Percentiles rank a stretch among this genome's conserved stretches.
Evolutionary conservation across 2,797 vertebrate species (phyloP).

Genomic region (Myotis planiceps): DNA sequence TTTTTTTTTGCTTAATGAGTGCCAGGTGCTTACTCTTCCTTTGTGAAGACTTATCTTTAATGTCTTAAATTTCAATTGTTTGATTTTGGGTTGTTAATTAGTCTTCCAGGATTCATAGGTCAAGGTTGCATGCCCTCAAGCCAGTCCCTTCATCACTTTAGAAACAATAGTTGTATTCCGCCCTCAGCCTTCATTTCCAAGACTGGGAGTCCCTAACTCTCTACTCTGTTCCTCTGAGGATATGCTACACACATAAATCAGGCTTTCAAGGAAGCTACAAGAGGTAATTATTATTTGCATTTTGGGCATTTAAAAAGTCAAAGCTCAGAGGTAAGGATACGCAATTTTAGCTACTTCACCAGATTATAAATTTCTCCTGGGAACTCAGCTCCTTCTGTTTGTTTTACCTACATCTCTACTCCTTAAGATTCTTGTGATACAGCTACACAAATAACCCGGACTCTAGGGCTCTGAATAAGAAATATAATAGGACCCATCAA

Average conservation of each 20-base stretch:
- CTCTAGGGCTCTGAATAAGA: slow-evolving; percentile 32
- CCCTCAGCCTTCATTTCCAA: slow-evolving; percentile 61
- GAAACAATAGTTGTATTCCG: slow-evolving; percentile 30
- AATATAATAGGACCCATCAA: neutral
- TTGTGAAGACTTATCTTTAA: slow-evolving; percentile 59
- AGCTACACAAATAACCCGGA: slow-evolving; percentile 37
- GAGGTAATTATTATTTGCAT: slow-evolving; percentile 81
- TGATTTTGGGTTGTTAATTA: slow-evolving; percentile 68
- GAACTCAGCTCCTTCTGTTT: slow-evolving; percentile 67
- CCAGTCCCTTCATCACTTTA: neutral
- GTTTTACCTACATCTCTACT: slow-evolving; percentile 65
- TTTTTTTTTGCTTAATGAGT: neutral
- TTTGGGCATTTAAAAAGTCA: slow-evolving; percentile 80
- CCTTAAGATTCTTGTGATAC: slow-evolving; percentile 55
- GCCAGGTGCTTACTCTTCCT: slow-evolving; percentile 25
- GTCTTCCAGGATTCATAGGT: slow-evolving; percentile 72
- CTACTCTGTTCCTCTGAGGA: slow-evolving; percentile 63
- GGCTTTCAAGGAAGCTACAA: slow-evolving; percentile 71
- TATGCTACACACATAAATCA: slow-evolving; percentile 71
- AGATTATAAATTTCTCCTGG: slow-evolving; percentile 72
- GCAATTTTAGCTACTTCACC: slow-evolving; percentile 72
- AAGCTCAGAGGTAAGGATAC: slow-evolving; percentile 77
- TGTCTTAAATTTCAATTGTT: slow-evolving; percentile 54
- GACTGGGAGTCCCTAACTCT: slow-evolving; percentile 55
- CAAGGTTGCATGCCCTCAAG: slow-evolving; percentile 65